phyloP scores from a whole-genome alignment of 2,797 vertebrate genomes.

The Melanitta fusca region DNA sequence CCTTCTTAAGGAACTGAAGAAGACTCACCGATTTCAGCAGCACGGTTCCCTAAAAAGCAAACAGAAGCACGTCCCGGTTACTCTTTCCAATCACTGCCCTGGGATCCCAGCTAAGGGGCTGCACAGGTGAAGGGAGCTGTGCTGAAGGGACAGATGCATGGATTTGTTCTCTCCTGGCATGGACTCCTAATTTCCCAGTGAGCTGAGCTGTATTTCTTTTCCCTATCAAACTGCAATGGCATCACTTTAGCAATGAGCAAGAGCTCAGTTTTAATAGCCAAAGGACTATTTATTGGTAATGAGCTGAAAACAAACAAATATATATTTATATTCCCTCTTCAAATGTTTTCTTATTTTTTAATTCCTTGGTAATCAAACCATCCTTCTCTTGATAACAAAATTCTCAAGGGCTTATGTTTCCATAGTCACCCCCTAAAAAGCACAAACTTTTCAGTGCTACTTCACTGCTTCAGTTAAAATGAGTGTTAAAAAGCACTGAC shows the following conservation, averaged over 20 bases:
- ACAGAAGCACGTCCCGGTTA: neutral
- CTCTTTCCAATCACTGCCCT: neutral
- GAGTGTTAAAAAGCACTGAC: neutral
- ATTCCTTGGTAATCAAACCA: neutral
- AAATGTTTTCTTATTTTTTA: neutral
- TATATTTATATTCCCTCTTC: neutral
- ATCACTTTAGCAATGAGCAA: neutral
- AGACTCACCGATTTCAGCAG: neutral
- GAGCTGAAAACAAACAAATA: neutral
- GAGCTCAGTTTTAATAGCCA: neutral
- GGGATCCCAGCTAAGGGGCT: neutral
- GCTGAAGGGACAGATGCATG: fast-evolving
- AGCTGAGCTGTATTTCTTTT: neutral
- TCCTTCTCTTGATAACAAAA: neutral
- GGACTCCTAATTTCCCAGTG: neutral
- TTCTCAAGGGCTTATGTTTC: neutral
- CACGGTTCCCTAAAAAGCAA: neutral
- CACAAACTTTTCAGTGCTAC: neutral
- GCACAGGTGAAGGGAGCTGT: no score
- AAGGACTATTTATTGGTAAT: neutral
- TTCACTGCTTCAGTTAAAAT: neutral
- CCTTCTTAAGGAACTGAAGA: neutral
- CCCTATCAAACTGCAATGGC: neutral
- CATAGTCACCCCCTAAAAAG: fast-evolving
- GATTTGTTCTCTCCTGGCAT: no score